Evolutionary conservation across 1,140 invertebrate species (phyloP).

Genomic region (Calephelis nemesis): DNA sequence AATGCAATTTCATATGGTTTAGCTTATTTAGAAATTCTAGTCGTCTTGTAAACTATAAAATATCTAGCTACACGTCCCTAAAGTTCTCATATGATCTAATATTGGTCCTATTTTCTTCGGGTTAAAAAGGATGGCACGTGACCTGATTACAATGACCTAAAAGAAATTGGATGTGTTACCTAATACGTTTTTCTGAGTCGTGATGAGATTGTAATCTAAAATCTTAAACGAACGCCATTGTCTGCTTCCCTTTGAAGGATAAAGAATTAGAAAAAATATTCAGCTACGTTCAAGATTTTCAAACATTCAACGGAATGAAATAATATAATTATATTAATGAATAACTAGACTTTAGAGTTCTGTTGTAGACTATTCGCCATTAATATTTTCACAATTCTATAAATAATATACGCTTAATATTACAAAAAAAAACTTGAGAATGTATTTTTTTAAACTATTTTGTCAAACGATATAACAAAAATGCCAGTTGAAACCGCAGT

Average conservation of each 20-base stretch:
- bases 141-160: constrained; percentile 12
- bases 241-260: not conserved
- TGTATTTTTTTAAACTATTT: too few species aligned
- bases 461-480: too few species aligned
- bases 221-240: not conserved
- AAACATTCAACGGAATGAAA: too few species aligned
- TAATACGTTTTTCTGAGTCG: constrained; percentile 13
- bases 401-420: too few species aligned
- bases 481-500: too few species aligned
- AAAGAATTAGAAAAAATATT: not conserved
- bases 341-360: too few species aligned
- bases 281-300: not conserved
- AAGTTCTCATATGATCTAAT: constrained; percentile 8
- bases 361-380: too few species aligned
- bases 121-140: constrained; percentile 8
- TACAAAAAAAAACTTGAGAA: too few species aligned
- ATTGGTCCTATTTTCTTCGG: constrained; percentile 2
- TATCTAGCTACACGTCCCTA: not conserved
- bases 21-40: not conserved
- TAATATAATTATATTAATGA: too few species aligned
- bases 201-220: constrained; percentile 13
- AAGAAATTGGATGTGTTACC: constrained; percentile 8
- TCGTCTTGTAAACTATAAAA: not conserved
- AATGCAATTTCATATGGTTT: not conserved
- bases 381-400: too few species aligned